These are phyloP conservation scores for Phyllotreta cruciferae DNA, from an alignment of 2,888 invertebrate species.

Conservation along the genomic window DNA sequence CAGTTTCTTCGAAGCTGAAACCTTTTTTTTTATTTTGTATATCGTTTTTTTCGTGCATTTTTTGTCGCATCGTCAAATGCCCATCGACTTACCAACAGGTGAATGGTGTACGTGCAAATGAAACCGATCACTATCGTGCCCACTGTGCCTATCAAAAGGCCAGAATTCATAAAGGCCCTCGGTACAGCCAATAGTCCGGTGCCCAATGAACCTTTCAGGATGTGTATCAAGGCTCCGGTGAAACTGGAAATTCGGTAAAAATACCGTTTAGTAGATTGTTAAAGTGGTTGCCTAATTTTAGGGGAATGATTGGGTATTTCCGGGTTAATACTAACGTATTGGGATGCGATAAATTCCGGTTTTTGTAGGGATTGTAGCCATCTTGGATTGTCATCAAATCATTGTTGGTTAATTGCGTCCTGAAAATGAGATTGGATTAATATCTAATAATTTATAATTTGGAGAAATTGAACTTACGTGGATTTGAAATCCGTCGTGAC, in stretches of 20 bases:
- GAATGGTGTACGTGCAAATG: conserved; percentile 94
- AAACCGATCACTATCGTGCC: conserved; percentile 67
- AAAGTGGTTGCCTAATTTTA: neutral
- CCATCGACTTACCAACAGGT: conserved; percentile 77
- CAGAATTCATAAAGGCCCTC: conserved; percentile 89
- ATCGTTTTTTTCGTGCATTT: conserved; percentile 7
- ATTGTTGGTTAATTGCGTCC: conserved; percentile 46
- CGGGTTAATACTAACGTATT: conserved; percentile 45
- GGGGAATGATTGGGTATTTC: neutral
- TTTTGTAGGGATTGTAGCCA: conserved; percentile 47
- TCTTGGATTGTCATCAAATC: conserved; percentile 47
- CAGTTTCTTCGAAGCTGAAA: conserved; percentile 77
- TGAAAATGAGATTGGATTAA: conserved; percentile 25
- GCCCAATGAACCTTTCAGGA: conserved; percentile 92
- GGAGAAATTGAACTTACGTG: conserved; percentile 27
- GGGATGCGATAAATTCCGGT: conserved; percentile 41
- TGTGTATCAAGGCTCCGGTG: conserved; percentile 83
- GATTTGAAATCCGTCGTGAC: conserved; percentile 24
- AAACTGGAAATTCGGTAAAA: conserved; percentile 65
- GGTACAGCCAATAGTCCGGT: conserved; percentile 97
- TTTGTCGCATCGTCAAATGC: neutral
- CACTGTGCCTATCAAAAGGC: conserved; percentile 81
- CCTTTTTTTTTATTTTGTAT: conserved; percentile 62
- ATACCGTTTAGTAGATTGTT: too few relatives aligned
- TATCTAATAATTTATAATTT: neutral